These are phyloP conservation scores for Notocelia uddmanniana DNA, from an alignment of 2,888 invertebrate species.

Conservation along the genomic window DNA sequence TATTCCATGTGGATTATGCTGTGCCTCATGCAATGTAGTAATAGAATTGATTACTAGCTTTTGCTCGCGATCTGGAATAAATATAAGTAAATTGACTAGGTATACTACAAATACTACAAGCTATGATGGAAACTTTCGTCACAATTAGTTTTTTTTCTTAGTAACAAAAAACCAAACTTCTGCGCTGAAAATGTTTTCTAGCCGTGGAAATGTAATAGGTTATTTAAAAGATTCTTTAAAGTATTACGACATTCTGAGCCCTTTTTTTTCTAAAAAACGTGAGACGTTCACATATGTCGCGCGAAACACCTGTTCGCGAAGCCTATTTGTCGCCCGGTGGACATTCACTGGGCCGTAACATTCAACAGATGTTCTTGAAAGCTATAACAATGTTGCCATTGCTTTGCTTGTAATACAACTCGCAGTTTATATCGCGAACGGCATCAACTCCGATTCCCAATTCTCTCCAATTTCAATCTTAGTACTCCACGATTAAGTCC, in stretches of 20 bases:
- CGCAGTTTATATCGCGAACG: not conserved
- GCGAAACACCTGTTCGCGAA: slow-evolving; percentile 23
- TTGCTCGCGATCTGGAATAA: not conserved
- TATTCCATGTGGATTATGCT: not conserved
- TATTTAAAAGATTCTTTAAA: not conserved
- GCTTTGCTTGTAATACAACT: slow-evolving; percentile 18
- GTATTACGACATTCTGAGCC: not conserved
- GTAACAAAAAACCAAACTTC: not conserved
- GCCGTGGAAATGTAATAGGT: not conserved
- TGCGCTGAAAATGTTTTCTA: not conserved
- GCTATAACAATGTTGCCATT: slow-evolving; percentile 23
- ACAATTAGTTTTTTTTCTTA: not conserved
- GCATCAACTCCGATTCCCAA: not conserved
- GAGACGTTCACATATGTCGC: slow-evolving; percentile 6
- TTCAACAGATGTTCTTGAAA: slow-evolving; percentile 36
- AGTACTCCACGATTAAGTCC: not conserved
- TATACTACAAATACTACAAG: not conserved
- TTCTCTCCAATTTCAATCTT: not conserved
- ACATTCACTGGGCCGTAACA: slow-evolving; percentile 28
- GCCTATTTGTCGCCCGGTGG: slow-evolving; percentile 24
- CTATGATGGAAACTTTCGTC: not conserved
- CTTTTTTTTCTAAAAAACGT: not conserved
- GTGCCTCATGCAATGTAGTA: not conserved
- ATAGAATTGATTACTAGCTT: not conserved
- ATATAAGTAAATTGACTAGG: not conserved